These are phyloP conservation scores for Mesocentrotus franciscanus DNA, from an alignment of 53 echinoderm and acorn worm genomes.

Conservation along the genomic window DNA sequence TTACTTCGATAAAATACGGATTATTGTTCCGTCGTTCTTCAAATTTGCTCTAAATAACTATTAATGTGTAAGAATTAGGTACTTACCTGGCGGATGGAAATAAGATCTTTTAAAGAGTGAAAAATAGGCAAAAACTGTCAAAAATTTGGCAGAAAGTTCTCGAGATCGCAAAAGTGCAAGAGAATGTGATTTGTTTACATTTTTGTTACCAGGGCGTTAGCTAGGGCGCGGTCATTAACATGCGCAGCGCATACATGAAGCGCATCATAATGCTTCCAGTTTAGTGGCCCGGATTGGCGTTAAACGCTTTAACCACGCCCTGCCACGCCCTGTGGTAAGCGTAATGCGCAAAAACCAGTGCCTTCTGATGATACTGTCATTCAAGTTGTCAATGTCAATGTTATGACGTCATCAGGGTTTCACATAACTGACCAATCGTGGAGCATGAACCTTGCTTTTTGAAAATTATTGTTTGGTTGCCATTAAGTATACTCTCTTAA, in stretches of 20 bases:
- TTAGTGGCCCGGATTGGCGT: neutral
- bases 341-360: neutral
- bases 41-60: too few species aligned
- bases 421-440: neutral
- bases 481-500: too few species aligned
- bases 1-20: neutral
- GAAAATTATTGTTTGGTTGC: neutral
- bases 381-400: too few species aligned
- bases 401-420: neutral
- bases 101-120: too few species aligned
- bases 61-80: too few species aligned
- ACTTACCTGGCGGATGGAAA: too few species aligned
- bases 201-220: neutral
- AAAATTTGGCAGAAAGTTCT: too few species aligned
- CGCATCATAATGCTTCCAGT: neutral
- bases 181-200: slow-evolving; percentile 44
- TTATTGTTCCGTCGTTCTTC: too few species aligned
- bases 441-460: neutral
- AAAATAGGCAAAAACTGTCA: too few species aligned
- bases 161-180: neutral
- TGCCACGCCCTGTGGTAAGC: neutral
- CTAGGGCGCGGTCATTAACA: too few species aligned
- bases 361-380: neutral
- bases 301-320: neutral
- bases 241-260: neutral